phyloP scores from a whole-genome alignment of 2,797 vertebrate genomes.

The Xenops minutus region DNA sequence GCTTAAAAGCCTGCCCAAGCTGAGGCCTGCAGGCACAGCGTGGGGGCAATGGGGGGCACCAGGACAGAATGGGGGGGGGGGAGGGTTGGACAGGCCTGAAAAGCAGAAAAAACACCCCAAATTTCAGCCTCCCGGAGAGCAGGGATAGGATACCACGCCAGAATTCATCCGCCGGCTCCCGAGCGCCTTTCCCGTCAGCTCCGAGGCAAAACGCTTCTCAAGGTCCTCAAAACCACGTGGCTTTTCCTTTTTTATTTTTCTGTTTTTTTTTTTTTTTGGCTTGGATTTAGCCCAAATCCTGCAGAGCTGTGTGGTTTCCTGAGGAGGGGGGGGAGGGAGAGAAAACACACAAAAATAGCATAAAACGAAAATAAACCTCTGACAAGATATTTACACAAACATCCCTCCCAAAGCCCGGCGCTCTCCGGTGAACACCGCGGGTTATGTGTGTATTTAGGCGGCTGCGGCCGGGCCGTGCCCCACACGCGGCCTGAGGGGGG shows the following conservation, averaged over 20 bases:
- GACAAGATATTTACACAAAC: too few species aligned
- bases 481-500: too few species aligned
- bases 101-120: neutral
- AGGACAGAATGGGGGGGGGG: neutral
- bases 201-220: neutral
- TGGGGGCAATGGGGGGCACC: neutral
- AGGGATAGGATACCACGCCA: neutral
- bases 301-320: neutral
- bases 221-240: neutral
- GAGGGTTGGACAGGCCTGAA: neutral
- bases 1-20: neutral
- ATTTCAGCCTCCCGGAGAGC: neutral
- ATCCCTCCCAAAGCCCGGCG: too few species aligned
- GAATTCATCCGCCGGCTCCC: neutral
- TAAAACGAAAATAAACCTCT: neutral
- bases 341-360: too few species aligned
- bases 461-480: too few species aligned
- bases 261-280: neutral
- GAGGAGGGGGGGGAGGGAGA: neutral
- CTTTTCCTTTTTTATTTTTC: too few species aligned
- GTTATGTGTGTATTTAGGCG: too few species aligned
- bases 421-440: too few species aligned
- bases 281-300: neutral
- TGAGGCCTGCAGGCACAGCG: neutral
- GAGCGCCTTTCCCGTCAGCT: neutral